Evolutionary conservation across 2,113 vertebrate genomes (phyloP), one percentile per base, ranked within the genome.

Genomic region (Athene noctua): DNA sequence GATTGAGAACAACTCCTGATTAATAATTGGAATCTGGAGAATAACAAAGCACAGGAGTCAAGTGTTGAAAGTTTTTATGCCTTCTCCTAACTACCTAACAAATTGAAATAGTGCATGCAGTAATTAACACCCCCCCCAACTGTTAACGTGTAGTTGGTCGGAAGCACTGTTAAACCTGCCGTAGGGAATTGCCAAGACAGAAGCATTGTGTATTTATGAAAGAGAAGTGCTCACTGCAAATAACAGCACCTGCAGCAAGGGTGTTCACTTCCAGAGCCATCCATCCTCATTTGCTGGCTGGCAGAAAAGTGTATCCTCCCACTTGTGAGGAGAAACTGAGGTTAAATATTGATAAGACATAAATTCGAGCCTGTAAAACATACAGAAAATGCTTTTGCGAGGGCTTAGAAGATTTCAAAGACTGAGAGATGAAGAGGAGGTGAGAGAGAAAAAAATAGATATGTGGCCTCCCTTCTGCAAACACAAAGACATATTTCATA

Each of bases 401-500:
- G 15, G 7, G 17, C 36, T 67, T 66, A 25, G 20, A 63, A 77
- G 29, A 42, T 59, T 86, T 75, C 18, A 15, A 65, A 81, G 32
- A 10, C 3, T 30, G 49, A 62, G 80, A 68, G 26, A 25, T 57
- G 21, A 75, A 21, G 46, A 44, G 30, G 21, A 27, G 32, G 7
- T 32, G 32, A 42, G 73, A 62, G 27, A 34, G 6, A 8, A 11
- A 42, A 59, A 68, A 55, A 2, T 0, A 57, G 10, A 4, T 22
- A 2, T 2, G 6, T n/a, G 6, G 16, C 26, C 11, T 82, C 22
- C n/a, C 32, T 90, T 55, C 20, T 74, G 47, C 42, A 29, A 59
- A 42, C 23, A 9, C 55, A 40, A n/a, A 46, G 38, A 26, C 1
- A 0, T 9, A 1, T 34, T 44, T 78, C 3, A 1, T 22, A 29